phyloP scores from a whole-genome alignment of 53 echinoderm and acorn worm species.

The Actinopyga echinites region DNA sequence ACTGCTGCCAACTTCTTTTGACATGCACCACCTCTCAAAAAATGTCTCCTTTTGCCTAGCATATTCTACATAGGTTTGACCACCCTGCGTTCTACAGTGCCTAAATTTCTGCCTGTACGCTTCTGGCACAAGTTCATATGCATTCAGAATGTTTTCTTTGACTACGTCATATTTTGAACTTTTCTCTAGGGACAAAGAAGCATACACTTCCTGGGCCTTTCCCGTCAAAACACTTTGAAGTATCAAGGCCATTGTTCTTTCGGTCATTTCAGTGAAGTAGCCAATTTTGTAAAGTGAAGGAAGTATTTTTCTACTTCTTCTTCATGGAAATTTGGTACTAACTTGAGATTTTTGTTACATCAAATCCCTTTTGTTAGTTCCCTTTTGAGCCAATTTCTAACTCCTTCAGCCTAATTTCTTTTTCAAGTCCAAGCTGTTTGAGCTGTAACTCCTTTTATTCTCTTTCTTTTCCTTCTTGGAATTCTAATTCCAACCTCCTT shows the following conservation, averaged over 20 bases:
- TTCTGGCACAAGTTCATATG: slow-evolving; percentile 70
- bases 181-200: slow-evolving; percentile 48
- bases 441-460: neutral
- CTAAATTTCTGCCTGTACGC: slow-evolving; percentile 66
- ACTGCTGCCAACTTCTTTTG: slow-evolving; percentile 26
- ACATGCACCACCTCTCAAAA: slow-evolving; percentile 65
- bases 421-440: neutral
- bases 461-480: slow-evolving; percentile 12
- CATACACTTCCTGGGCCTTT: slow-evolving; percentile 57
- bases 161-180: slow-evolving; percentile 58
- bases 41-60: slow-evolving; percentile 47
- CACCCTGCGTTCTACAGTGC: slow-evolving; percentile 5
- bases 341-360: slow-evolving; percentile 23
- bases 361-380: neutral
- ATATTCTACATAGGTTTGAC: slow-evolving; percentile 62
- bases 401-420: neutral
- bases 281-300: slow-evolving; percentile 55
- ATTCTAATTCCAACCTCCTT: slow-evolving; percentile 24
- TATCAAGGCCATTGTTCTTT: slow-evolving; percentile 49
- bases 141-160: slow-evolving; percentile 51
- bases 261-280: slow-evolving; percentile 51
- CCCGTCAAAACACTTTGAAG: slow-evolving; percentile 55
- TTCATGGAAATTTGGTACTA: slow-evolving; percentile 55
- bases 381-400: slow-evolving; percentile 1
- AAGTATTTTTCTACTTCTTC: slow-evolving; percentile 57